A percentile compares a stretch with the other conserved stretches of the same genome.
Evolutionary conservation across 1,140 invertebrate genomes (phyloP).

Genomic region (Muscidifurax raptorellus): DNA sequence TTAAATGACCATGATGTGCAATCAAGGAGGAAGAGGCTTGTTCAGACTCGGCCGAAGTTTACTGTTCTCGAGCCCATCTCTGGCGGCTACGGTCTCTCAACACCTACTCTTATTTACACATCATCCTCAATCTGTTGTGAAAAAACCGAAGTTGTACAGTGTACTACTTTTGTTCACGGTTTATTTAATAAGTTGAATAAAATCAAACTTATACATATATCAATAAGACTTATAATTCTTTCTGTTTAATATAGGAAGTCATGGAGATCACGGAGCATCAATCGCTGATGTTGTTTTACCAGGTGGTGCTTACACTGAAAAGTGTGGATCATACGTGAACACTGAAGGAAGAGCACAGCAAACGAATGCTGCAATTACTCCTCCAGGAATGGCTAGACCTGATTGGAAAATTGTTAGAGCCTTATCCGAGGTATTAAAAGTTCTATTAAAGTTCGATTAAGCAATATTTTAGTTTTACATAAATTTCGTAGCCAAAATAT

Average conservation of each 20-base stretch:
- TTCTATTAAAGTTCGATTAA: neutral
- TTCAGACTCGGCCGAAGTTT: no score
- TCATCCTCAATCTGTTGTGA: no score
- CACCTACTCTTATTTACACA: no score
- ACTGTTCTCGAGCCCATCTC: no score
- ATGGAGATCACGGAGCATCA: constrained; percentile 94
- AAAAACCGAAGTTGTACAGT: no score
- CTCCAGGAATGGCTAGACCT: constrained; percentile 94
- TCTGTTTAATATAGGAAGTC: constrained; percentile 84
- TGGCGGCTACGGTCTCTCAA: no score
- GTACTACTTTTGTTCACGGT: no score
- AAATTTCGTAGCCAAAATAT: no score
- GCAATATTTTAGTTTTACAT: neutral
- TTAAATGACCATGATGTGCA: no score
- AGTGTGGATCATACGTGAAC: constrained; percentile 97
- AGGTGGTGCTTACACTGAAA: constrained; percentile 99
- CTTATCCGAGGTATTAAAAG: constrained; percentile 82
- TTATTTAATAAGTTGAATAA: no score
- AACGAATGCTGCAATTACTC: constrained; percentile 91
- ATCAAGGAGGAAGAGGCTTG: no score
- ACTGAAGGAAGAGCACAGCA: constrained; percentile 98
- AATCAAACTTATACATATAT: no score
- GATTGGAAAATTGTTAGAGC: constrained; percentile 99
- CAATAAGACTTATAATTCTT: neutral
- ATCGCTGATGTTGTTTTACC: constrained; percentile 96